These are phyloP conservation scores for Sapayoa aenigma DNA, from an alignment of 2,113 vertebrate species.

Conservation along the genomic window DNA sequence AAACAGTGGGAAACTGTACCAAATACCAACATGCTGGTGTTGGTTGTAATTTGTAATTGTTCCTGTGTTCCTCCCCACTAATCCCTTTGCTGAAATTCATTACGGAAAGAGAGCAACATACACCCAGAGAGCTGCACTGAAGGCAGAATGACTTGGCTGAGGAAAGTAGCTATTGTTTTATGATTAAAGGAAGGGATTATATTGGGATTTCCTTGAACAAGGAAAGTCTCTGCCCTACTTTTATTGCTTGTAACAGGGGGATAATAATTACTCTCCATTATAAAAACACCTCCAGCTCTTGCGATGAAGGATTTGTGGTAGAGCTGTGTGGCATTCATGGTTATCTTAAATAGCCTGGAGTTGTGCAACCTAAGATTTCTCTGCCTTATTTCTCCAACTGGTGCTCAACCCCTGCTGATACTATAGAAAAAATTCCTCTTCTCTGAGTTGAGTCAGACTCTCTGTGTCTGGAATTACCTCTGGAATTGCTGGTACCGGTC, in stretches of 20 bases:
- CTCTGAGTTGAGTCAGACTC: not conserved
- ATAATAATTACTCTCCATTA: conserved; percentile 27
- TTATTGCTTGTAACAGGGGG: conserved; percentile 39
- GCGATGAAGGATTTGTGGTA: not conserved
- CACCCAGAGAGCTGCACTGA: not conserved
- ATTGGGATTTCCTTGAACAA: conserved; percentile 56
- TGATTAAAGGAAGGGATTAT: conserved; percentile 58
- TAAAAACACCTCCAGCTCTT: conserved; percentile 36
- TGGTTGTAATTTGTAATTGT: conserved; percentile 42
- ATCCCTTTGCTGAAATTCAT: conserved; percentile 29
- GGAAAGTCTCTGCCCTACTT: conserved; percentile 37
- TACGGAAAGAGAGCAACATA: not conserved
- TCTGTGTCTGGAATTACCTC: not conserved
- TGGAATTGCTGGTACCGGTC: not conserved
- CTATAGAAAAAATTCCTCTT: not conserved
- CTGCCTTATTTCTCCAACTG: not conserved
- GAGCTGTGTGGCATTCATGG: not conserved
- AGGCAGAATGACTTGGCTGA: not conserved
- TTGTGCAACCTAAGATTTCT: not conserved
- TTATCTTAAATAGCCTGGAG: not conserved
- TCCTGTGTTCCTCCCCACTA: not conserved
- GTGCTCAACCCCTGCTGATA: not conserved
- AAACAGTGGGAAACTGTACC: not conserved
- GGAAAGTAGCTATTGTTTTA: conserved; percentile 56
- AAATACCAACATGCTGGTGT: not conserved